Base-by-base conservation (phyloP, 2,888 invertebrate species). In the Lasioglossum zephyrum region DNA sequence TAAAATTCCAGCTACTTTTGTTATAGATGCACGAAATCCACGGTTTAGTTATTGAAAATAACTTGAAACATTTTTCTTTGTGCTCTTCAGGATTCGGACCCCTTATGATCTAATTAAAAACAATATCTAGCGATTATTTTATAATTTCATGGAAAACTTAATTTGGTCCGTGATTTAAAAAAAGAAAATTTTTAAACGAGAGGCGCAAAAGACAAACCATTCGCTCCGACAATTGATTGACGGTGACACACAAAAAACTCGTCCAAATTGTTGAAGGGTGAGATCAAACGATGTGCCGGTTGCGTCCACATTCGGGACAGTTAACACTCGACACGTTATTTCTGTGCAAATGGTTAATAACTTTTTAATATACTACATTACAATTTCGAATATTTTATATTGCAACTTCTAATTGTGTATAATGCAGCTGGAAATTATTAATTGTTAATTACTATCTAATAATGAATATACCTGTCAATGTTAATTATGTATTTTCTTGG, bases 261-360 rank as follows among this genome's bases (percentile, higher is more conserved):
- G 73, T 75, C 70, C 57, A 70, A 49, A 53, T 77, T 78, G 78
- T 66, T 66, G 66, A 66, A 66, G 66, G 36, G 36, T 66, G 36
- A 66, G 36, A 66, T 66, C 66, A 39, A 66, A 66, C 66, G 66
- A 66, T 66, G 66, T 36, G 66, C 36, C 18, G 31, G 36, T 66
- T 66, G 22, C 36, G 22, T 66, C 36, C 66, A 66, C 66, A 66
- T 36, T 36, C 22, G 66, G 9, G 66, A 66, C 66, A 66, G 36
- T 66, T 36, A 63, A 36, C 66, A 36, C 36, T 22, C 36, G 36
- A 36, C 36, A 22, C 36, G 66, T 66, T 22, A 66, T 36, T 66
- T 18, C 18, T 31, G 22, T 6, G 66, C 16, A 9, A 18, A 36
- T 36, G 9, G 8, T 66, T 66, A 36, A 18, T 66, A 22, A 18